Conservation (phyloP, 2,888 invertebrate species). For the Nephrotoma flavescens region DNA sequence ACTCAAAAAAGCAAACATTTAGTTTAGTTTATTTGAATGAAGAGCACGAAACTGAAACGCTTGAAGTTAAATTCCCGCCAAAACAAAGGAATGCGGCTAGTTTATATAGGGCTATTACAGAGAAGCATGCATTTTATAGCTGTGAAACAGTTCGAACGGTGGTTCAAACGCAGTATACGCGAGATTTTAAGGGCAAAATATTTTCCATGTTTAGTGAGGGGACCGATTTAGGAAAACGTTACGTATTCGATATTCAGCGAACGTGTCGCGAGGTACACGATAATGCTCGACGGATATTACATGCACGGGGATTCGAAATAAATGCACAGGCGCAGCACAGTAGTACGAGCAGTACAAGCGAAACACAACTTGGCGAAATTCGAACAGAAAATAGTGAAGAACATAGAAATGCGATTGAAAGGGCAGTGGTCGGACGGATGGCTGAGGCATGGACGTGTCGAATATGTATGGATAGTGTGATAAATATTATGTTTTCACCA, state of each 20-base stretch:
- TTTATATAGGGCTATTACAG: slow-evolving; percentile 72
- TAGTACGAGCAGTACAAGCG: slow-evolving; percentile 38
- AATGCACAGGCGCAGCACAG: slow-evolving; percentile 5
- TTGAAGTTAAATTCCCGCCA: slow-evolving; percentile 60
- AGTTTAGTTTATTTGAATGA: slow-evolving; percentile 60
- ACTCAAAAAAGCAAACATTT: slow-evolving; percentile 58
- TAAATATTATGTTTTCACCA: slow-evolving; percentile 73
- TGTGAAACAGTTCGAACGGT: slow-evolving; percentile 81
- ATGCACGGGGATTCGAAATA: slow-evolving; percentile 33
- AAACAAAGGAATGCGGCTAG: slow-evolving; percentile 70
- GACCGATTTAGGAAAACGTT: slow-evolving; percentile 71
- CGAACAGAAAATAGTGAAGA: neutral
- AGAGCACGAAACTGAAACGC: slow-evolving; percentile 45
- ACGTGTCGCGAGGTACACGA: slow-evolving; percentile 85
- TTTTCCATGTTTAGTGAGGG: slow-evolving; percentile 84
- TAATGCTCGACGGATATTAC: slow-evolving; percentile 63
- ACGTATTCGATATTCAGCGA: slow-evolving; percentile 78
- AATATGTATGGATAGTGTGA: slow-evolving; percentile 73
- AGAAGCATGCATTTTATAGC: slow-evolving; percentile 85
- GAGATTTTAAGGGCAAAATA: slow-evolving; percentile 80
- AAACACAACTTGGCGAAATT: neutral
- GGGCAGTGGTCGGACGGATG: slow-evolving; percentile 30
- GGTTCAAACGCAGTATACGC: slow-evolving; percentile 76
- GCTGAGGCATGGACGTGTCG: slow-evolving; percentile 64
- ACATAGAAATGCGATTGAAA: slow-evolving; percentile 21